Evolutionary conservation across 1,140 invertebrate genomes (phyloP).

Genomic region (Leptopilina boulardi): DNA sequence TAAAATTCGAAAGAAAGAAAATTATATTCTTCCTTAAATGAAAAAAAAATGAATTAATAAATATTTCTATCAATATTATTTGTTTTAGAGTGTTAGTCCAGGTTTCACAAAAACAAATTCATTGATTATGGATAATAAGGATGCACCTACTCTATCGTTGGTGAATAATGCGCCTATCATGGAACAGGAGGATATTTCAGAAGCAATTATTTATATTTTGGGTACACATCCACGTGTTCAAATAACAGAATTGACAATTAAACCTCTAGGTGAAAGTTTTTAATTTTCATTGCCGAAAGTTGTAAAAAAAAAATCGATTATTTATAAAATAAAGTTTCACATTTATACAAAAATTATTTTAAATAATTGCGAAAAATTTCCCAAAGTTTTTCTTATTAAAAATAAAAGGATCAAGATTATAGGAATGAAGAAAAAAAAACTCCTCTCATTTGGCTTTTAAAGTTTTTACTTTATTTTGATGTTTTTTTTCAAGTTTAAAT

Average conservation of each 20-base stretch:
- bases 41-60: no score
- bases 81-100: neutral
- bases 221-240: conserved; percentile 66
- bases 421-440: neutral
- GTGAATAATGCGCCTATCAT: conserved; percentile 44
- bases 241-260: conserved; percentile 72
- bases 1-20: no score
- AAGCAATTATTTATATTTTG: conserved; percentile 64
- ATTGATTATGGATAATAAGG: neutral
- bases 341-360: no score
- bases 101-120: neutral
- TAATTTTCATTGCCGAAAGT: neutral
- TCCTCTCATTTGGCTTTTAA: conserved; percentile 65
- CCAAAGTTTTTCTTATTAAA: no score
- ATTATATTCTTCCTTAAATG: no score
- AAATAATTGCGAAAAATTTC: no score
- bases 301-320: no score
- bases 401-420: neutral
- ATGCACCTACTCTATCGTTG: neutral
- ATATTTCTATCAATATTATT: no score
- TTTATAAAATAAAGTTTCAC: no score
- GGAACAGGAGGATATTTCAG: conserved; percentile 66
- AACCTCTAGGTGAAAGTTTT: conserved; percentile 64
- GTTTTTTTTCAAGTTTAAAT: conserved; percentile 71
- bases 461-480: conserved; percentile 75